Conservation (phyloP, 2,797 vertebrate species). For the Anomalospiza imberbis region DNA sequence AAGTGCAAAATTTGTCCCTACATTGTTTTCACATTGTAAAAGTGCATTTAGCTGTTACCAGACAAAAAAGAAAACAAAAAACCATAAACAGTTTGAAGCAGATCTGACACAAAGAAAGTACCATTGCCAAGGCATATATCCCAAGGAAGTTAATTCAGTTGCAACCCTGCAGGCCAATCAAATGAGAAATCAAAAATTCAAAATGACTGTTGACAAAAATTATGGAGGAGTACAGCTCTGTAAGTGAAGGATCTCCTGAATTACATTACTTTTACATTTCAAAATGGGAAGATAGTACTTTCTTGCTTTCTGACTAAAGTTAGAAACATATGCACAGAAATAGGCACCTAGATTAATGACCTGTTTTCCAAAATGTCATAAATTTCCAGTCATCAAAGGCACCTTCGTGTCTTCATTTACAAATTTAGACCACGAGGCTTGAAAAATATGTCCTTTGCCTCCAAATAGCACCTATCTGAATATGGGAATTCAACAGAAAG, state of each 20-base stretch:
- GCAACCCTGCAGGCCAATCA: not conserved
- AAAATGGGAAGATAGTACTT: not conserved
- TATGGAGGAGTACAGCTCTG: not conserved
- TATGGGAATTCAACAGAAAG: not conserved
- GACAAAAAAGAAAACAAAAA: not conserved
- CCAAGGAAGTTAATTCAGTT: not conserved
- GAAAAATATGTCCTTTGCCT: not conserved
- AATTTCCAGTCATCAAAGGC: slow-evolving; percentile 12
- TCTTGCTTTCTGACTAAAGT: slow-evolving; percentile 7
- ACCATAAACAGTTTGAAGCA: not conserved
- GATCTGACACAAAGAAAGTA: not conserved
- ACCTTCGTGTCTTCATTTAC: slow-evolving; percentile 8
- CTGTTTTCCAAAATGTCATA: slow-evolving; percentile 25
- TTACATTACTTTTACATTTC: not conserved
- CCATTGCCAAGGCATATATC: fast-evolving
- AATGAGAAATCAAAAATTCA: not conserved
- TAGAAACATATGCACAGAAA: slow-evolving; percentile 27
- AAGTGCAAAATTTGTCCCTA: not conserved
- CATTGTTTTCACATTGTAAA: not conserved
- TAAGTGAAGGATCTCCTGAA: not conserved
- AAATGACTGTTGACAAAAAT: not conserved
- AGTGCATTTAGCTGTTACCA: not conserved
- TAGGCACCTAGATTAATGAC: slow-evolving; percentile 46
- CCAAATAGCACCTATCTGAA: not conserved
- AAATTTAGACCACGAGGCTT: not conserved